Conservation (phyloP, 2,888 invertebrate genomes). For the Lamellibrachia columna region DNA sequence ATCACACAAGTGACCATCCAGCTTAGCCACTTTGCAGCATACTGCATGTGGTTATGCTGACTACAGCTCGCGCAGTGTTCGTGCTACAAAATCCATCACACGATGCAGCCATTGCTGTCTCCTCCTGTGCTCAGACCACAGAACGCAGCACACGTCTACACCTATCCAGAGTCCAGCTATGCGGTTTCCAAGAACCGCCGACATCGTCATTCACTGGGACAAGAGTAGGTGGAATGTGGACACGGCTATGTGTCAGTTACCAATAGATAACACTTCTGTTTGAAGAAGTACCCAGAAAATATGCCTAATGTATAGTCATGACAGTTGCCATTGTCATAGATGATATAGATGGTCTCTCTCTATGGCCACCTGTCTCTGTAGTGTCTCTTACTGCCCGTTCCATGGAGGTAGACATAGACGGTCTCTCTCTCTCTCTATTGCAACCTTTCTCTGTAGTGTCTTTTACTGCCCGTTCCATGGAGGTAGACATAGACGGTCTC, state of each 20-base stretch:
- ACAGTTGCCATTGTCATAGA: too few species aligned
- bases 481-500: constrained; percentile 24
- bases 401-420: not conserved
- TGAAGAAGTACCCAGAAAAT: too few species aligned
- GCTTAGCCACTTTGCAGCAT: not conserved
- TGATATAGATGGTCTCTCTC: too few species aligned
- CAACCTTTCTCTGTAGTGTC: constrained; percentile 37
- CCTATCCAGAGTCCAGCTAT: not conserved
- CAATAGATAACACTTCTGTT: not conserved
- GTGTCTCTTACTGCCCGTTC: not conserved
- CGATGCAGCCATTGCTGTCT: not conserved
- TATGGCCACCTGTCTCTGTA: not conserved
- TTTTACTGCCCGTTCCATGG: constrained; percentile 64
- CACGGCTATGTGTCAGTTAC: not conserved
- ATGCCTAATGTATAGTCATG: too few species aligned
- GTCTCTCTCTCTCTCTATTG: constrained; percentile 32
- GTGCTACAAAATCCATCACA: not conserved
- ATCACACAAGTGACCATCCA: not conserved
- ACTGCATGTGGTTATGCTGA: not conserved
- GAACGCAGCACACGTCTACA: not conserved
- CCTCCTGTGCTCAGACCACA: not conserved
- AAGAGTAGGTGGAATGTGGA: not conserved
- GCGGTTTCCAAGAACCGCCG: not conserved
- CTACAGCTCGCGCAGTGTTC: not conserved
- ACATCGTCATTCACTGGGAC: not conserved